Evolutionary conservation across 2,113 vertebrate genomes (phyloP), one percentile per base, ranked within the genome.

Genomic region (Tupaia tana): DNA sequence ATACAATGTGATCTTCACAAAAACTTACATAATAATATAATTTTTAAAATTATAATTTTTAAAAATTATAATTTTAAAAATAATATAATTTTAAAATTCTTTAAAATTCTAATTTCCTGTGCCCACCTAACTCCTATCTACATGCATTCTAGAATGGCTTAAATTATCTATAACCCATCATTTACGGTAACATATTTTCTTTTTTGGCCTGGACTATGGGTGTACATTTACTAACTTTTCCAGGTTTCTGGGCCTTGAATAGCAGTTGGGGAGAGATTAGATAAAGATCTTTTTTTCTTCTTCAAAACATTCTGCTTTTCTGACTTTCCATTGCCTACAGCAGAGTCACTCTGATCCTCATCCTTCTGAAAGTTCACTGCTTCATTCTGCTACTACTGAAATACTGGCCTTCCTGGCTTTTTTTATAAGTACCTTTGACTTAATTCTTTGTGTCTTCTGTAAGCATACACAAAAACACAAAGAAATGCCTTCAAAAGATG

Each of bases 401-500:
- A 69, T n/a, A 67, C 43, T 94, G 34, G 19, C 1, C 25, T 89
- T 94, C n/a, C 58, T 77, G 24, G 52, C 13, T 56, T 93, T 86
- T 63, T 43, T 43, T 43, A 43, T 43, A 43, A 43, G 7, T n/a
- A 81, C 6, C 18, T 74, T 95, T 67, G 34, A 77, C 12, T 67
- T 86, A 79, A 82, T 2, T 70, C 20, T 89, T 70, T 94, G 43
- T 22, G 22, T 74, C 24, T 81, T 92, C 74, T 31, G 54, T n/a
- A 81, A 86, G 34, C 12, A 73, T 31, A 69, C 52, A 82, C 52
- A 75, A 85, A 95, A 90, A 90, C 25, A 20, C 52, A 66, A 81
- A 86, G 86, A 12, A 70, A 86, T 6, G 7, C 31, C 52, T 95
- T 90, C 24, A 80, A 95, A 91, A 78, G 67, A 81, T 80, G 58